A percentile compares a stretch with the other conserved stretches of the same genome.
phyloP scores from a whole-genome alignment of 2,797 vertebrate species.

The Carcharodon carcharias region DNA sequence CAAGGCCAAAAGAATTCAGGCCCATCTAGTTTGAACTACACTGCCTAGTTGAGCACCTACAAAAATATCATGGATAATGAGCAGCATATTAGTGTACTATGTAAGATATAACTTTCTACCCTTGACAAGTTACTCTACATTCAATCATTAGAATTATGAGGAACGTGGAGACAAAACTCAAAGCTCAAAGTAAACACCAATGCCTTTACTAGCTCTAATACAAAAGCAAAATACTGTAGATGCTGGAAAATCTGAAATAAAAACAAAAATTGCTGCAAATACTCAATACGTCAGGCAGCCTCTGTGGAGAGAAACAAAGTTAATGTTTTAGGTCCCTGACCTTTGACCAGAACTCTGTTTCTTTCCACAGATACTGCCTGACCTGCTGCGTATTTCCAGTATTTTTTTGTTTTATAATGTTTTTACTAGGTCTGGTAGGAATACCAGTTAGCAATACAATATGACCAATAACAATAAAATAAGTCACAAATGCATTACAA shows the following conservation, averaged over 20 bases:
- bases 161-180: neutral
- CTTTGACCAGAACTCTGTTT: neutral
- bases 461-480: neutral
- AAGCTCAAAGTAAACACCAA: neutral
- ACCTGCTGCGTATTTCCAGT: neutral
- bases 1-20: neutral
- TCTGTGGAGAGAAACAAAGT: too few species aligned
- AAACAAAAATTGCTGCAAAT: neutral
- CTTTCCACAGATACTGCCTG: neutral
- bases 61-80: neutral
- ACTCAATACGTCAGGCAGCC: neutral
- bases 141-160: too few species aligned
- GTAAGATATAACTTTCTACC: too few species aligned
- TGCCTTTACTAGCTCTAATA: too few species aligned
- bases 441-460: neutral
- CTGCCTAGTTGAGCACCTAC: neutral
- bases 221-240: neutral
- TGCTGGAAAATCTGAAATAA: neutral
- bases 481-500: neutral
- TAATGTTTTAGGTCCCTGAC: too few species aligned
- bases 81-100: neutral
- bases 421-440: neutral
- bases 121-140: too few species aligned
- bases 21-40: neutral
- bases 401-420: neutral